Conservation (phyloP, 23 tunicate species). For the Styela clava region DNA sequence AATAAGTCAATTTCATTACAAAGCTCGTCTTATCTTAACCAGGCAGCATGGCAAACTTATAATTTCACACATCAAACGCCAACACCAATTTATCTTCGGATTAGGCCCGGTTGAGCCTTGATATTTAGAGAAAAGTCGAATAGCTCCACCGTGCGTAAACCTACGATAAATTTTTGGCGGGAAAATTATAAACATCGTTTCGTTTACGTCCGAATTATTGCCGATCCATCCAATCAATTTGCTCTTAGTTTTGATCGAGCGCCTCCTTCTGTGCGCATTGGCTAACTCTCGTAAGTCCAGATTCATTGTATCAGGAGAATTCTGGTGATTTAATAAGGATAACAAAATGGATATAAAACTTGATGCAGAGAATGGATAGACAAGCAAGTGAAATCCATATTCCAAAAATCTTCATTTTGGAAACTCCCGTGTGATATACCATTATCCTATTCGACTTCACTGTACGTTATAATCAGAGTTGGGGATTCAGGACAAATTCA, state of each 20-base stretch:
- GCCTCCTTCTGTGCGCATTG: slow-evolving; percentile 60
- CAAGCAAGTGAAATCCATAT: background rate
- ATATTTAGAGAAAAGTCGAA: background rate
- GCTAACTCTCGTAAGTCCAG: slow-evolving; percentile 57
- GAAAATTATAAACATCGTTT: background rate
- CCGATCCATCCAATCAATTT: slow-evolving; percentile 31
- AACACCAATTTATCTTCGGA: background rate
- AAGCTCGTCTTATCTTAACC: no score
- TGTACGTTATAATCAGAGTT: no score
- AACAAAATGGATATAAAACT: background rate
- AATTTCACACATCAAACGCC: background rate
- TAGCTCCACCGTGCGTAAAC: background rate
- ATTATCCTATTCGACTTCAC: no score
- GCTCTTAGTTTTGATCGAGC: slow-evolving; percentile 35
- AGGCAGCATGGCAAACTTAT: background rate
- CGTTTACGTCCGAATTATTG: slow-evolving; percentile 54
- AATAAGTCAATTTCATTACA: no score
- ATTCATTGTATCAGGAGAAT: slow-evolving; percentile 21
- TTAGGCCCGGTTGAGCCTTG: background rate
- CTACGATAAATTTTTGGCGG: background rate
- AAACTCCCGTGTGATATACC: no score
- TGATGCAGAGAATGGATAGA: background rate
- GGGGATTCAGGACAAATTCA: no score
- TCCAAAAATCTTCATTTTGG: no score
- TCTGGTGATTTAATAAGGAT: slow-evolving; percentile 28